Percentiles rank a stretch among this genome's conserved stretches.
Conservation (phyloP, 2,888 invertebrate species). For the Andricus quercusramuli region DNA sequence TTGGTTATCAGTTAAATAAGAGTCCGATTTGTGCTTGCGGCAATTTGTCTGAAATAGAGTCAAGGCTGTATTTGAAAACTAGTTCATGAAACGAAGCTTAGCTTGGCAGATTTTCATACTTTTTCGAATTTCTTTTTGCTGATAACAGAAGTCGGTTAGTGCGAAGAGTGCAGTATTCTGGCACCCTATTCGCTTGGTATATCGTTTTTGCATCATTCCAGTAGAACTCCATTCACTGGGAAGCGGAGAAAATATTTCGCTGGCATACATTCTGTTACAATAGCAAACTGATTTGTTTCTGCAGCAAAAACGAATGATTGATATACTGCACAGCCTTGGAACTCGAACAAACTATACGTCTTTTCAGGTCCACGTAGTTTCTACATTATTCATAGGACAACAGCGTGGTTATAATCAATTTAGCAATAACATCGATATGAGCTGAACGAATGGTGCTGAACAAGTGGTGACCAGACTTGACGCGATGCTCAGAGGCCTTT, state of each 20-base stretch:
- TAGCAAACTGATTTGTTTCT: slow-evolving; percentile 26
- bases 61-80: slow-evolving; percentile 26
- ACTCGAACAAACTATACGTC: not conserved
- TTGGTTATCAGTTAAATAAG: not conserved
- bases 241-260: slow-evolving; percentile 32
- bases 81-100: slow-evolving; percentile 9
- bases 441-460: not conserved
- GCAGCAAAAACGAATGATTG: slow-evolving; percentile 25
- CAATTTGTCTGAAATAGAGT: not conserved
- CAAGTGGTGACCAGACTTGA: not conserved
- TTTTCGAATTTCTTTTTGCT: slow-evolving; percentile 11
- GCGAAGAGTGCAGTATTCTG: slow-evolving; percentile 22
- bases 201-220: slow-evolving; percentile 33
- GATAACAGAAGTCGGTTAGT: not conserved
- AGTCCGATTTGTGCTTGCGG: not conserved
- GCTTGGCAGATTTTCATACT: slow-evolving; percentile 16
- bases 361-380: not conserved
- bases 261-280: slow-evolving; percentile 38
- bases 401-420: not conserved
- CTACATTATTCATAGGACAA: slow-evolving; percentile 14
- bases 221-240: slow-evolving; percentile 34
- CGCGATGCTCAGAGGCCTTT: not conserved
- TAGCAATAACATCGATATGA: not conserved
- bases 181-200: slow-evolving; percentile 25
- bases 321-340: slow-evolving; percentile 9